Evolutionary conservation across 2,888 invertebrate genomes (phyloP).

Genomic region (Tenthredo notha): DNA sequence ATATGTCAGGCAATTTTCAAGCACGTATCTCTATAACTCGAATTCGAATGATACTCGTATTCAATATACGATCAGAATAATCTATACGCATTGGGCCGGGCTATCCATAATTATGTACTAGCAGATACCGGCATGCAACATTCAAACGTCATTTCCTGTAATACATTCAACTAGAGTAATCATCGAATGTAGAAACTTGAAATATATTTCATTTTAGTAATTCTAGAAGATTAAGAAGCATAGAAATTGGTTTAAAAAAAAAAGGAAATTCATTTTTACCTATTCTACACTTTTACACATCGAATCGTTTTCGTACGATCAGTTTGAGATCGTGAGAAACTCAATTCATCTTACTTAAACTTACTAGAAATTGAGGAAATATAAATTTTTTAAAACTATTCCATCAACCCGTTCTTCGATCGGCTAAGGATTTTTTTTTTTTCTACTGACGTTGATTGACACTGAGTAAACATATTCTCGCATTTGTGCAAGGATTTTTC

Average conservation of each 20-base stretch:
- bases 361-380: neutral
- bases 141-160: neutral
- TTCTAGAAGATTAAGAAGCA: neutral
- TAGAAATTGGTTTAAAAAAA: neutral
- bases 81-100: neutral
- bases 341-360: neutral
- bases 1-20: slow-evolving; percentile 41
- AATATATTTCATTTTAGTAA: neutral
- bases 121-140: neutral
- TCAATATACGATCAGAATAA: slow-evolving; percentile 34
- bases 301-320: neutral
- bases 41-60: slow-evolving; percentile 32
- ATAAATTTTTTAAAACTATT: neutral
- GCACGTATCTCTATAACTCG: neutral
- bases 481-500: neutral
- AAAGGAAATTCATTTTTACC: neutral
- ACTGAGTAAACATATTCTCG: neutral
- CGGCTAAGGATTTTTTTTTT: neutral
- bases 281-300: neutral
- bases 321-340: neutral
- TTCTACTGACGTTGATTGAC: neutral
- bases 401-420: neutral
- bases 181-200: neutral
- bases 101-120: slow-evolving; percentile 28
- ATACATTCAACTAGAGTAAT: neutral